Conservation (phyloP, 2,888 invertebrate genomes). For the Notocelia uddmanniana region DNA sequence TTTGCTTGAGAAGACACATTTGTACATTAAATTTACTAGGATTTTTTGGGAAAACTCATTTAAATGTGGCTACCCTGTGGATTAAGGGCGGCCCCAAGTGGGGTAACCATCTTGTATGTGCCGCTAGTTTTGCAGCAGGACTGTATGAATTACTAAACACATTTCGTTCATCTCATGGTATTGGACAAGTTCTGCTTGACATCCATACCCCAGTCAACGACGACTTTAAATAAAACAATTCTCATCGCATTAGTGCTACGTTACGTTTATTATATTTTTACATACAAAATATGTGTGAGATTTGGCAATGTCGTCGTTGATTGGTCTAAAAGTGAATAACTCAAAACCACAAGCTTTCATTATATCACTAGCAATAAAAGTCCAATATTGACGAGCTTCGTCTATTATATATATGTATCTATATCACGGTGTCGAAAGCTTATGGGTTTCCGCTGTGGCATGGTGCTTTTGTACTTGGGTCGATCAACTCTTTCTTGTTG, state of each 20-base stretch:
- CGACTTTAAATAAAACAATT: background rate
- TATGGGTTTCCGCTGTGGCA: slow-evolving; percentile 79
- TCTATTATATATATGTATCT: slow-evolving; percentile 48
- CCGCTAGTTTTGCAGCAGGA: slow-evolving; percentile 8
- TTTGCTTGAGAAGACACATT: no score
- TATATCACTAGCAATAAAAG: slow-evolving; percentile 62
- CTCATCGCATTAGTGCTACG: no score
- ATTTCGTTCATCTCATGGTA: slow-evolving; percentile 51
- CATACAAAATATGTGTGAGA: background rate
- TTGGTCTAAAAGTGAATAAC: slow-evolving; percentile 51
- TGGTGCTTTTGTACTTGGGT: slow-evolving; percentile 60
- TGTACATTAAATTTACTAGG: slow-evolving; percentile 2
- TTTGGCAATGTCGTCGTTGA: slow-evolving; percentile 22
- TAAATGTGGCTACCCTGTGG: slow-evolving; percentile 8
- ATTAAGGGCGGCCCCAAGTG: background rate
- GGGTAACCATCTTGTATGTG: slow-evolving; percentile 16
- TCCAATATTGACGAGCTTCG: slow-evolving; percentile 78
- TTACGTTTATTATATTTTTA: no score
- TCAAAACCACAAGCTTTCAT: slow-evolving; percentile 81
- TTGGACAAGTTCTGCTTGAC: slow-evolving; percentile 42
- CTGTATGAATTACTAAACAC: slow-evolving; percentile 50
- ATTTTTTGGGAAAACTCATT: background rate
- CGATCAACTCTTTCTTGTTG: no score
- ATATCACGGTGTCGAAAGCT: slow-evolving; percentile 74
- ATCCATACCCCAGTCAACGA: slow-evolving; percentile 36